These are phyloP conservation scores for Pteronotus mesoamericanus DNA, from an alignment of 2,797 vertebrate genomes.

Conservation along the genomic window DNA sequence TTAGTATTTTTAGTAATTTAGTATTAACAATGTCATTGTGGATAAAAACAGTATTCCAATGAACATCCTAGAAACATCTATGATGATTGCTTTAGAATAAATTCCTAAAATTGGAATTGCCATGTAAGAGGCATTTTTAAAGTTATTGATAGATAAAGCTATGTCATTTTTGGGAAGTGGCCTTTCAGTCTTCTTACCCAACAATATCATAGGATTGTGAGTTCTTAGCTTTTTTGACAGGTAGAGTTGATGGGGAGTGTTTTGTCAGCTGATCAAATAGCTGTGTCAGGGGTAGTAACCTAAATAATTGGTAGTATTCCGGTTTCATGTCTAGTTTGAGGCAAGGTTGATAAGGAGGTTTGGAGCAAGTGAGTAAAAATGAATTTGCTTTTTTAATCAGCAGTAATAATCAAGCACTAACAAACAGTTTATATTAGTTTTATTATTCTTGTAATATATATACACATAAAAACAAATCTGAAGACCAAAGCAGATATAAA, in stretches of 20 bases:
- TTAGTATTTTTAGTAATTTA: too few species aligned
- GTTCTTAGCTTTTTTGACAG: background rate
- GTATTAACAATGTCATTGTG: background rate
- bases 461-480: background rate
- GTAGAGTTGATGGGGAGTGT: background rate
- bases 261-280: background rate
- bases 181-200: background rate
- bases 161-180: background rate
- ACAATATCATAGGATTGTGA: background rate
- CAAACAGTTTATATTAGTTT: background rate
- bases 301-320: background rate
- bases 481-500: background rate
- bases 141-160: background rate
- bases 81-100: background rate
- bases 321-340: background rate
- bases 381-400: background rate
- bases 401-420: background rate
- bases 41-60: slow-evolving; percentile 1
- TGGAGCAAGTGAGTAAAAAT: background rate
- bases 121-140: background rate
- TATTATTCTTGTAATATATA: background rate
- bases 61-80: background rate
- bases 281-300: background rate
- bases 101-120: background rate
- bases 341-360: background rate